Conservation (phyloP, 2,888 invertebrate species). For the Antheraea yamamai region DNA sequence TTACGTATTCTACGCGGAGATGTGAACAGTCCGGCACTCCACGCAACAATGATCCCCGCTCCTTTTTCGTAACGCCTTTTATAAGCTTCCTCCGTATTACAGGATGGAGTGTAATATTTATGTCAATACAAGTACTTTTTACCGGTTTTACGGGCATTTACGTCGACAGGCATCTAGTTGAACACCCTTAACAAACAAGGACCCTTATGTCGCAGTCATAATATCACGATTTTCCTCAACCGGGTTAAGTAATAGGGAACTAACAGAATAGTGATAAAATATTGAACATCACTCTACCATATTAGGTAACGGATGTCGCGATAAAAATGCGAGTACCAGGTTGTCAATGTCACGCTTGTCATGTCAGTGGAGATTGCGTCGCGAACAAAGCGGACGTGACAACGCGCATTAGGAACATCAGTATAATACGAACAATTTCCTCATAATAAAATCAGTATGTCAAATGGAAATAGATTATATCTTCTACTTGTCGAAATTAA, state of each 20-base stretch:
- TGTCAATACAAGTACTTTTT: no score
- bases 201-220: neutral
- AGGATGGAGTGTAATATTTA: no score
- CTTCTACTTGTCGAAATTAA: neutral
- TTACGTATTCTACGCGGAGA: no score
- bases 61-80: no score
- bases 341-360: neutral
- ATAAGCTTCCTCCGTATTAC: no score
- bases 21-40: no score
- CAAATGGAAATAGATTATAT: neutral
- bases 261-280: neutral
- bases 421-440: neutral
- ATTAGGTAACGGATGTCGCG: neutral
- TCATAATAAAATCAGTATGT: neutral
- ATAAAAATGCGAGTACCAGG: conserved; percentile 7
- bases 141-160: no score
- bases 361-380: neutral
- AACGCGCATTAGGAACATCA: neutral
- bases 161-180: no score
- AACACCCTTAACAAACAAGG: neutral
- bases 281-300: neutral
- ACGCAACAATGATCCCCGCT: no score
- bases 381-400: neutral
- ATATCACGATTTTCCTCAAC: neutral
- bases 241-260: neutral